Evolutionary conservation across 2,888 invertebrate species (phyloP), one percentile per base, ranked within the genome.

Genomic region (Cheilosia soror): DNA sequence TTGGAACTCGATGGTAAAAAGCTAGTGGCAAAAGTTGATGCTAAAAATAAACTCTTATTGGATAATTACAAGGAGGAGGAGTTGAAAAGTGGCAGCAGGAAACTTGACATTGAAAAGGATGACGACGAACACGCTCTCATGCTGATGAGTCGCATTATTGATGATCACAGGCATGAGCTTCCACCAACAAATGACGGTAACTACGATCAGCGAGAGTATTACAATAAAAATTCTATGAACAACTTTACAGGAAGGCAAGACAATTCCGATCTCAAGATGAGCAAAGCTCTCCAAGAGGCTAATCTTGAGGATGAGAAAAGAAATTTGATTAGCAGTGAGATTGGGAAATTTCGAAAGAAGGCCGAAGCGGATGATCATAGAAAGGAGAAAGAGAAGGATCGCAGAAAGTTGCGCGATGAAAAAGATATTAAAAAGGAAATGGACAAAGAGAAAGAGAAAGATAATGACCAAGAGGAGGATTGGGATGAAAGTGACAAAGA

Each of bases 221-320:
- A 27, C 49, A 78, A 78, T 68, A 44, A 65, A 71, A 71, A 75
- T 79, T 87, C 53, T 75, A 53, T 68, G 37, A 68, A 68, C 37
- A 79, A 68, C 31, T 63, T 76, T 87, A 63, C 82, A 47, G 87
- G 88, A 2, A 89, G 91, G 29, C 88, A 87, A 76, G 92, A 92
- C 55, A 75, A 63, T 47, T 15, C 83, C 5, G 92, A 91, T 72
- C 81, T 90, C 1, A 92, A 92, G 79, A 89, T 90, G 58, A 88
- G 88, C 42, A 95, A 95, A 89, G 94, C 95, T 80, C 93, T 97
- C 40, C 96, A 96, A 89, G 97, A 97, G 89, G 96, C 96, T 37
- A 98, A 97, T 91, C 95, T 98, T 84, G 99, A 99, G 91, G 98
- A 98, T 93, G 98, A 98, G 91, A 98, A 98, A 93, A 95, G 98